These are phyloP conservation scores for Solea senegalensis DNA, from an alignment of 2,113 vertebrate genomes.

Conservation along the genomic window DNA sequence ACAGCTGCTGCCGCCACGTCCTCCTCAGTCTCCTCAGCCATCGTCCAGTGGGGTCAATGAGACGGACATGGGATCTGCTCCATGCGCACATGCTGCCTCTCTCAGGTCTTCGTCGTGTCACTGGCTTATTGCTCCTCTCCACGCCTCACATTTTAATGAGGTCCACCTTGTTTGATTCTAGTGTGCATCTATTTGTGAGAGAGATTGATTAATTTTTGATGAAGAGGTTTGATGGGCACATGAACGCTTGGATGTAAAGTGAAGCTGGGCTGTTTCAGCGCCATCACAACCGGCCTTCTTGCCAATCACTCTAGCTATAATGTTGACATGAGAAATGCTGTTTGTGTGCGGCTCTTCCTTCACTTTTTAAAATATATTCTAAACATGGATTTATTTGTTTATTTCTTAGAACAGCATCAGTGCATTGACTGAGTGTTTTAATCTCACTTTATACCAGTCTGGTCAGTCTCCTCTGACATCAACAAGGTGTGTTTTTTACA, in stretches of 20 bases:
- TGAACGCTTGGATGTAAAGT: slow-evolving; percentile 33
- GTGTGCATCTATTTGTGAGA: slow-evolving; percentile 8
- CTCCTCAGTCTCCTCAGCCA: neutral
- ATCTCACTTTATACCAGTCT: too few relatives aligned
- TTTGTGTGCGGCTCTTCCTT: too few relatives aligned
- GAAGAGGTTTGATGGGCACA: slow-evolving; percentile 37
- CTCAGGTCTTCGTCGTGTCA: slow-evolving; percentile 36
- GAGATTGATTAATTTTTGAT: slow-evolving; percentile 42
- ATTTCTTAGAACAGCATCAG: too few relatives aligned
- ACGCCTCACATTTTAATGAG: slow-evolving; percentile 39
- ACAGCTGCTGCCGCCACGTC: too few relatives aligned
- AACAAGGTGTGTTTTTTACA: too few relatives aligned
- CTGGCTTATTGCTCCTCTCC: slow-evolving; percentile 31
- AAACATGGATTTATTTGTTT: too few relatives aligned
- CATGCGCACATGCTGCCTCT: slow-evolving; percentile 6
- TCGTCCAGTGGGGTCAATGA: slow-evolving; percentile 50
- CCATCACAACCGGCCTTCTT: neutral
- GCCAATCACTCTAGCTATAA: too few relatives aligned
- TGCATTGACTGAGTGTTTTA: too few relatives aligned
- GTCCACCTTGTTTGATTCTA: slow-evolving; percentile 19
- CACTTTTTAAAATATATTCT: too few relatives aligned
- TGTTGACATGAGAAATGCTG: too few relatives aligned
- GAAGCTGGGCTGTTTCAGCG: slow-evolving; percentile 7
- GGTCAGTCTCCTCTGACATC: too few relatives aligned
- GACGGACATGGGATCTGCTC: slow-evolving; percentile 30